Evolutionary conservation across 2,797 vertebrate species (phyloP).

Genomic region (Lepus oiostolus): DNA sequence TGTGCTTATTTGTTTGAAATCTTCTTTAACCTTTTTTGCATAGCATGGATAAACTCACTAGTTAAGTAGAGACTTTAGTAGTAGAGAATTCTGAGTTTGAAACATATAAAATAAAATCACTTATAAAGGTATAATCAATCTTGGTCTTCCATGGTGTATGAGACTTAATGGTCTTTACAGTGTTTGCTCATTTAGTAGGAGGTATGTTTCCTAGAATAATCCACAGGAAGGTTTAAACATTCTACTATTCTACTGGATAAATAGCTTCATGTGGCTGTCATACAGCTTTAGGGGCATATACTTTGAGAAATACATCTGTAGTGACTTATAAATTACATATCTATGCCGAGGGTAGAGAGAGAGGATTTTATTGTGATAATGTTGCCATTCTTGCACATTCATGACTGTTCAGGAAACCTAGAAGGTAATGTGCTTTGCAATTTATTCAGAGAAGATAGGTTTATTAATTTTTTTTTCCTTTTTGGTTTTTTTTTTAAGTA

Average conservation of each 20-base stretch:
- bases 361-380: not conserved
- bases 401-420: not conserved
- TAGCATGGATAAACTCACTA: not conserved
- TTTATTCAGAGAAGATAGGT: not conserved
- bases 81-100: conserved; percentile 37
- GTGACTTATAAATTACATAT: not conserved
- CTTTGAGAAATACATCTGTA: conserved; percentile 22
- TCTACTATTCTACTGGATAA: not conserved
- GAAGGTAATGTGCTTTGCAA: not conserved
- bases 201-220: conserved; percentile 60
- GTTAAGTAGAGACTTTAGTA: too few relatives aligned
- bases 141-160: not conserved
- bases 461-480: too few relatives aligned
- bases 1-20: not conserved
- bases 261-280: not conserved
- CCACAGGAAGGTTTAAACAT: not conserved
- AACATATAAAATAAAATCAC: too few relatives aligned
- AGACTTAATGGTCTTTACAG: conserved; percentile 4
- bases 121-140: too few relatives aligned
- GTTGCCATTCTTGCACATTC: not conserved
- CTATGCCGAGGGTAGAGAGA: not conserved
- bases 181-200: conserved; percentile 45
- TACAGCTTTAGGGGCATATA: not conserved
- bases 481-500: not conserved
- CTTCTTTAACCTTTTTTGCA: conserved; percentile 21